phyloP scores from a whole-genome alignment of 2,888 invertebrate genomes.

The Drosophila kanekoi region DNA sequence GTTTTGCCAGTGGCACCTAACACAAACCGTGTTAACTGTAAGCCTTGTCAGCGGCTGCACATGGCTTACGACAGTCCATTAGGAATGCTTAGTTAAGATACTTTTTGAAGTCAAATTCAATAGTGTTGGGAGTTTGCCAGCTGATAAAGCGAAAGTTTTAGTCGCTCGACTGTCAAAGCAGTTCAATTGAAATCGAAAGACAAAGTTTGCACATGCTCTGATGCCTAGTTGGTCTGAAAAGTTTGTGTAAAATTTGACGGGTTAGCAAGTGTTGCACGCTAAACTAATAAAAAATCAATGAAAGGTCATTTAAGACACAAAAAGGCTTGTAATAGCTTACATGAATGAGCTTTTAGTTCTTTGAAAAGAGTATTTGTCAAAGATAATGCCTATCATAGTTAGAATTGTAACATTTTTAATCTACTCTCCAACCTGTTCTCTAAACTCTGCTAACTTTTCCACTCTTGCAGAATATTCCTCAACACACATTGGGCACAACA shows the following conservation, averaged over 20 bases:
- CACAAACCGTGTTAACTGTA: conserved; percentile 14
- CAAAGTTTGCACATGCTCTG: not conserved
- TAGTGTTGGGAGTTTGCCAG: conserved; percentile 12
- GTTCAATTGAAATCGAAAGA: not conserved
- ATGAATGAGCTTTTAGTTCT: too few relatives aligned
- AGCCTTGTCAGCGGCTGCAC: conserved; percentile 15
- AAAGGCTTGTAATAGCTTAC: too few relatives aligned
- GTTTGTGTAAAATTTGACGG: not conserved
- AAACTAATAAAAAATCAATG: too few relatives aligned
- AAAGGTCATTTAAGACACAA: too few relatives aligned
- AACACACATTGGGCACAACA: conserved; percentile 41
- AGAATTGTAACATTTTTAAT: not conserved
- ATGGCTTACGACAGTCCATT: conserved; percentile 15
- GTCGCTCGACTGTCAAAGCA: not conserved
- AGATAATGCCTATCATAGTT: too few relatives aligned
- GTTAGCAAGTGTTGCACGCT: too few relatives aligned
- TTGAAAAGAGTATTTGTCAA: too few relatives aligned
- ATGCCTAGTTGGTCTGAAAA: not conserved
- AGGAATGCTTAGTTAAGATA: conserved; percentile 20
- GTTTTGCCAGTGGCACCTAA: conserved; percentile 33
- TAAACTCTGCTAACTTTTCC: not conserved
- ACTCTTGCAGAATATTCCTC: conserved; percentile 35
- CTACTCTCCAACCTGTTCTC: not conserved
- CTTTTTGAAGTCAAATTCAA: conserved; percentile 24
- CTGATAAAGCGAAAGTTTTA: conserved; percentile 23